Evolutionary conservation across 2,113 vertebrate genomes (phyloP).

Genomic region (Rhabdomys dilectus): DNA sequence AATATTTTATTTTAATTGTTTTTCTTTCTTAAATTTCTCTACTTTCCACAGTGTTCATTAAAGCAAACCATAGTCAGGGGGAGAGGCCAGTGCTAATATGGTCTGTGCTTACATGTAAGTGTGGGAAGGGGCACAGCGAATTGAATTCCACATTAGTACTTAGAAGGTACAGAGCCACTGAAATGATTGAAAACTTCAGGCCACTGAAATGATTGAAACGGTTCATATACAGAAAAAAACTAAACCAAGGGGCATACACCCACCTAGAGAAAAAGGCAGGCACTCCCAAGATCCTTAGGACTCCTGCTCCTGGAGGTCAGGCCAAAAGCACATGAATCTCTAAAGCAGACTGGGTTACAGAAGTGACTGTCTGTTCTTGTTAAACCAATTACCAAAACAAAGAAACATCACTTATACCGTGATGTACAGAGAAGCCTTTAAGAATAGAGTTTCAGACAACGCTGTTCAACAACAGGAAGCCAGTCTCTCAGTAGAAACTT

Average conservation of each 20-base stretch:
- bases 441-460: conserved; percentile 7
- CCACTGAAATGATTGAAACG: neutral
- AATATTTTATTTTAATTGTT: conserved; percentile 42
- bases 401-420: neutral
- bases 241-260: neutral
- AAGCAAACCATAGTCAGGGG: neutral
- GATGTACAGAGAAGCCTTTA: neutral
- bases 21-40: conserved; percentile 16
- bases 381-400: neutral
- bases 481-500: neutral
- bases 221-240: too few relatives aligned
- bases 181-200: too few relatives aligned
- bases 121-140: accelerated
- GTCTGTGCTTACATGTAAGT: neutral
- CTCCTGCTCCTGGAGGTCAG: neutral
- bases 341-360: neutral
- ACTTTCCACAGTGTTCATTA: neutral
- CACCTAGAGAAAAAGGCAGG: neutral
- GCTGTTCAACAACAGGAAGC: neutral
- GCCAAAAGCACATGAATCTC: neutral
- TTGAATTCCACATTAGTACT: neutral
- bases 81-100: neutral
- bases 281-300: neutral
- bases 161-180: neutral
- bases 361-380: neutral